Evolutionary conservation across 2,888 invertebrate species (phyloP).

Genomic region (Plemyria rubiginata): DNA sequence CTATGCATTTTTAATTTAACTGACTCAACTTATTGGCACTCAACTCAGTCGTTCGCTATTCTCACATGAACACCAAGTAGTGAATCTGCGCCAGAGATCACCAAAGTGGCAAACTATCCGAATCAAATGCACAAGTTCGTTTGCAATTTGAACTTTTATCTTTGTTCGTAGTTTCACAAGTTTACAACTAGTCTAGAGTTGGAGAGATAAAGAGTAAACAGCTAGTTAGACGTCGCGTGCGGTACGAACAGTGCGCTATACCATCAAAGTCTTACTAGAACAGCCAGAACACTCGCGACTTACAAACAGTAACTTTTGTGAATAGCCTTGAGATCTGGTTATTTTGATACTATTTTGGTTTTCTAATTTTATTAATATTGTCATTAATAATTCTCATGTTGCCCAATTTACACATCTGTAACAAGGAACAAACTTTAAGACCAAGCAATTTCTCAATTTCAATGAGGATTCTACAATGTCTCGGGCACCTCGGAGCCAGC

Average conservation of each 20-base stretch:
- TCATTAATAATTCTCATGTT: too few relatives aligned
- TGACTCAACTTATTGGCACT: background rate
- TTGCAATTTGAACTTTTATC: conserved; percentile 43
- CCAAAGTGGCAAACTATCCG: conserved; percentile 31
- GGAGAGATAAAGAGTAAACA: conserved; percentile 37
- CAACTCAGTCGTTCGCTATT: conserved; percentile 4
- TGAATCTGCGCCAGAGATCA: conserved; percentile 26
- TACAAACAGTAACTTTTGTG: background rate
- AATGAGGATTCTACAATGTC: too few relatives aligned
- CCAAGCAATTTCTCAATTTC: too few relatives aligned
- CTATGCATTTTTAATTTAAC: background rate
- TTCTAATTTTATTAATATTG: too few relatives aligned
- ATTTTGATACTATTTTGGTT: too few relatives aligned
- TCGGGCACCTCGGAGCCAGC: too few relatives aligned
- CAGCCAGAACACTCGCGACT: conserved; percentile 14
- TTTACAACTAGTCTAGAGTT: conserved; percentile 31
- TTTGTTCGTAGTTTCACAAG: conserved; percentile 38
- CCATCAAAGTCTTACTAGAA: conserved; percentile 14
- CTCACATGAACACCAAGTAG: conserved; percentile 6
- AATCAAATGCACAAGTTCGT: conserved; percentile 40
- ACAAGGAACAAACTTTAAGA: too few relatives aligned
- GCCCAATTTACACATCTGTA: too few relatives aligned
- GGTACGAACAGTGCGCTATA: conserved; percentile 26
- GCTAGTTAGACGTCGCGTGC: conserved; percentile 37
- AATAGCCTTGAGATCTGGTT: too few relatives aligned